Evolutionary conservation across 2,113 vertebrate genomes (phyloP).

Genomic region (Rhinolophus ferrumequinum): DNA sequence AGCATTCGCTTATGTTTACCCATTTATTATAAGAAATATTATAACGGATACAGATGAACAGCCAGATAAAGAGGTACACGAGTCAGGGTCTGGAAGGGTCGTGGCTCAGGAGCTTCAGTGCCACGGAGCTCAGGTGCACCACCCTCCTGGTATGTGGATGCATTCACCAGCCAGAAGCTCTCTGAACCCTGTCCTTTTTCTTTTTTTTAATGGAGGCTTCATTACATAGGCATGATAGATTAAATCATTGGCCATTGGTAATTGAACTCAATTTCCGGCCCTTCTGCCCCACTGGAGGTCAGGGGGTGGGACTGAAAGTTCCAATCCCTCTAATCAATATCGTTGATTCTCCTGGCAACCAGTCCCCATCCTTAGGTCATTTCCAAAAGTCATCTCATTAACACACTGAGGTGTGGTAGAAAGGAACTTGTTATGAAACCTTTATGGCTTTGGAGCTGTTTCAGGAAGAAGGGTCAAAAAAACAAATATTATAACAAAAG

Average conservation of each 20-base stretch:
- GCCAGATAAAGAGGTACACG: neutral
- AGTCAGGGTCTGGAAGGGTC: neutral
- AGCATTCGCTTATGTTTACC: neutral
- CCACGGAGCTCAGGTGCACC: neutral
- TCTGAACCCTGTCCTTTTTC: neutral
- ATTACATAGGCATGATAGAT: neutral
- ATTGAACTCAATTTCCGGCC: neutral
- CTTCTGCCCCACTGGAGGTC: neutral
- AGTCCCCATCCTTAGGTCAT: neutral
- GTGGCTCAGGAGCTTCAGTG: neutral
- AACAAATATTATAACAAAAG: neutral
- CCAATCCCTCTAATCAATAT: no score
- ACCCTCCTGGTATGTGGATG: neutral
- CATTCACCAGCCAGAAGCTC: neutral
- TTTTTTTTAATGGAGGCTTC: neutral
- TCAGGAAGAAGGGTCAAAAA: neutral
- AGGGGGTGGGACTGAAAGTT: neutral
- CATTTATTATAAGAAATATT: neutral
- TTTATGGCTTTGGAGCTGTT: neutral
- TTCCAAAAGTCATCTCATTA: neutral
- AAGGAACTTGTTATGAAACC: neutral
- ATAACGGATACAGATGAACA: neutral
- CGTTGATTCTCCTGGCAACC: conserved; percentile 1
- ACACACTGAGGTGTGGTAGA: neutral
- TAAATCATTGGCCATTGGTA: neutral